These are phyloP conservation scores for Aurelia aurita complex sp. Pacific DNA, from an alignment of 30 jellyfish, hydroid and myxozoan genomes.

Conservation along the genomic window DNA sequence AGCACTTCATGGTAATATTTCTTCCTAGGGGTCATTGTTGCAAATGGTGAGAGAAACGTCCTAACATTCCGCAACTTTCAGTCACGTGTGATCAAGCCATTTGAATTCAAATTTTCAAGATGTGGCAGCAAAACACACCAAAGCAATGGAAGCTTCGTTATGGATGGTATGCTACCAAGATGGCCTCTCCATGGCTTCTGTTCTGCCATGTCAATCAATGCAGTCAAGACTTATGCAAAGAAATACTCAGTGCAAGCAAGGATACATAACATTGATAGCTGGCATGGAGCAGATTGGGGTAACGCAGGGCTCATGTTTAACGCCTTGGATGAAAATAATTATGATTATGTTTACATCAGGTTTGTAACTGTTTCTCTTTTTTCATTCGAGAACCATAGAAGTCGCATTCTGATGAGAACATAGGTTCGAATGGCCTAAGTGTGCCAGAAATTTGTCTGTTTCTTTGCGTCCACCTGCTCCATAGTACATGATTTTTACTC, in stretches of 20 bases:
- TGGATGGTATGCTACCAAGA: conserved; percentile 70
- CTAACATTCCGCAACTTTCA: conserved; percentile 68
- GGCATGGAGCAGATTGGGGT: conserved; percentile 89
- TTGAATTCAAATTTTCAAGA: conserved; percentile 41
- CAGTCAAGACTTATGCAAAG: conserved; percentile 12
- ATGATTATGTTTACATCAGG: conserved; percentile 65
- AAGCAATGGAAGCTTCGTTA: conserved; percentile 58
- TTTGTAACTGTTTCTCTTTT: conserved; percentile 5
- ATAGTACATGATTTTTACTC: no score
- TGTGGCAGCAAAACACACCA: conserved; percentile 80
- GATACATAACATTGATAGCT: conserved; percentile 68
- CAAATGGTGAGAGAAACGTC: conserved; percentile 75
- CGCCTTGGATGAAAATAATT: conserved; percentile 66
- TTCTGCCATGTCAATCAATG: conserved; percentile 30
- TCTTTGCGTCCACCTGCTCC: no score
- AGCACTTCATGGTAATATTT: not conserved
- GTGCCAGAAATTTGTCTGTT: no score
- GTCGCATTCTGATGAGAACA: no score
- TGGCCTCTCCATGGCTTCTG: conserved; percentile 62
- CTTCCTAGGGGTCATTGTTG: conserved; percentile 75
- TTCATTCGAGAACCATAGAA: no score
- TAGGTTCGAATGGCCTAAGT: no score
- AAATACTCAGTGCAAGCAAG: conserved; percentile 41
- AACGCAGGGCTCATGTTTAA: conserved; percentile 66
- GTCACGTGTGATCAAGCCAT: conserved; percentile 58